These are phyloP conservation scores for Oreochromis aureus DNA, from an alignment of 2,113 vertebrate genomes.

Conservation along the genomic window DNA sequence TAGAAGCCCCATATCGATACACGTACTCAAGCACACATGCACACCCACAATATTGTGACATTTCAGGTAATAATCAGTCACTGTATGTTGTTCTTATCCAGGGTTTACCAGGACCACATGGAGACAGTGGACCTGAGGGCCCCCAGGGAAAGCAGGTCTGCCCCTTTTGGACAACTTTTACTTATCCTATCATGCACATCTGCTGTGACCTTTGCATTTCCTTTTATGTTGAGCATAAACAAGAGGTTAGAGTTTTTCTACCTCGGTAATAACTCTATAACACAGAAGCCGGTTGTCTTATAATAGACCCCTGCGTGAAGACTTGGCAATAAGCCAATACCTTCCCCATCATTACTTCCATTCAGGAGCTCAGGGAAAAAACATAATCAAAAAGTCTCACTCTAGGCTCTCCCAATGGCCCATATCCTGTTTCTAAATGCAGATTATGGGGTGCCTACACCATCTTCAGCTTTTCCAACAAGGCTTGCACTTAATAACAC, in stretches of 20 bases:
- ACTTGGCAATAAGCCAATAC: constrained; percentile 31
- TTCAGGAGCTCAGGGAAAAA: not conserved
- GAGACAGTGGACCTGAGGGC: constrained; percentile 84
- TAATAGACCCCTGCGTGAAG: constrained; percentile 15
- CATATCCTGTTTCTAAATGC: constrained; percentile 49
- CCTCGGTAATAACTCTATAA: not conserved
- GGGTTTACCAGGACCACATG: constrained; percentile 81
- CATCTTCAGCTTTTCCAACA: constrained; percentile 8
- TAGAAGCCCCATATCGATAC: not conserved
- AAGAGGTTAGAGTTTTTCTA: constrained; percentile 5
- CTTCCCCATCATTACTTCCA: constrained; percentile 36
- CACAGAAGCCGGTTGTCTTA: not conserved
- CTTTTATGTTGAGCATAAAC: constrained; percentile 34
- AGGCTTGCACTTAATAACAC: constrained; percentile 36
- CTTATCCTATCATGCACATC: constrained; percentile 16
- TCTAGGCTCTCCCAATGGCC: not conserved
- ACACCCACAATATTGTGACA: not conserved
- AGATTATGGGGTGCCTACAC: constrained; percentile 34
- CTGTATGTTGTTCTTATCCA: constrained; percentile 53
- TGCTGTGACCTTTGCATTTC: constrained; percentile 38
- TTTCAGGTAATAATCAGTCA: not conserved
- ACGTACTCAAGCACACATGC: not conserved
- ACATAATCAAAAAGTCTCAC: not conserved
- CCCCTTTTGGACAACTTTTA: constrained; percentile 14
- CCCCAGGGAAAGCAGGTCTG: constrained; percentile 81